Conservation (phyloP, 2,113 vertebrate genomes). For the Callipepla californica region DNA sequence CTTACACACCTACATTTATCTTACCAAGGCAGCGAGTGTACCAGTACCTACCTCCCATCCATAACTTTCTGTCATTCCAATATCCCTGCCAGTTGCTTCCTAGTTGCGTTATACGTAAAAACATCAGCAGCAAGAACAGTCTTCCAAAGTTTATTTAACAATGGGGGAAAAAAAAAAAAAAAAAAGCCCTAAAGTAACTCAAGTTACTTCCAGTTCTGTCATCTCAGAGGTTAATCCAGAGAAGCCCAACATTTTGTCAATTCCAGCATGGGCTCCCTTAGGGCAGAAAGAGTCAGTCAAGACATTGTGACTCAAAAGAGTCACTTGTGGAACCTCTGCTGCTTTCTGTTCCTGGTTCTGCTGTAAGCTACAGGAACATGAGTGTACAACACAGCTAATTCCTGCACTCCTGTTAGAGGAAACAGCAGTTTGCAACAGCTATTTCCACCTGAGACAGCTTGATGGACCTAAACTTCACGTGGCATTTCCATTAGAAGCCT, state of each 20-base stretch:
- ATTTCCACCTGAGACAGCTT: neutral
- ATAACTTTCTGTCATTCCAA: neutral
- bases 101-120: rapidly evolving
- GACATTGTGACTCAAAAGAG: neutral
- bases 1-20: neutral
- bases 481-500: neutral
- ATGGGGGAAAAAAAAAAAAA: neutral
- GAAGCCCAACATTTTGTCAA: neutral
- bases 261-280: neutral
- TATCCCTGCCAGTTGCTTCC: neutral
- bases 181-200: neutral
- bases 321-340: neutral
- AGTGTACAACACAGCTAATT: neutral
- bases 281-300: neutral
- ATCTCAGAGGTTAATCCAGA: neutral
- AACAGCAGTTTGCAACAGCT: neutral
- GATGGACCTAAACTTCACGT: neutral
- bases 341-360: neutral
- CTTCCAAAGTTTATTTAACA: neutral
- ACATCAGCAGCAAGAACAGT: neutral
- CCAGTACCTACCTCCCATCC: neutral
- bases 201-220: neutral
- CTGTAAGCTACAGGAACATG: neutral
- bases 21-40: neutral
- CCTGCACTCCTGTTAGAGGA: neutral